Base-by-base conservation (phyloP, 2,888 invertebrate species). In the Leptothorax acervorum region DNA sequence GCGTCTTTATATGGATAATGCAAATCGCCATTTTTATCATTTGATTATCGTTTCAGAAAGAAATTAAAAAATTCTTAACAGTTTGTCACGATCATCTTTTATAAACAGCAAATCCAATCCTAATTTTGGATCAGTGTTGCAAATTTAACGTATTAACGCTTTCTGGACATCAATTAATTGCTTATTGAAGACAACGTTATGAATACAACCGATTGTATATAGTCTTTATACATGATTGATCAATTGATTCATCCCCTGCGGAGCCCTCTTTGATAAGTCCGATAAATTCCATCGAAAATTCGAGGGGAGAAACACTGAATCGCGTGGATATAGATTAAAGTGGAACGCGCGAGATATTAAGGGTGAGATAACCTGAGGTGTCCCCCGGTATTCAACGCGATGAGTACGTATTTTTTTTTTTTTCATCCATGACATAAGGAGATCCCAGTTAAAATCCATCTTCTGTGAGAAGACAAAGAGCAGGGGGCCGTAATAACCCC, bases 401-500 rank as follows among this genome's bases (percentile, higher is more conserved):
- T 42, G 6, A 28, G 42, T 18, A 3, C 18, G 9, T 73, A 39
- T 42, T 73, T 79, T 57, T 63, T 79, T 18, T 63, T 23, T 70
- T 18, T 63, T 12, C 35, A 45, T 79, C 70, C 45, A 39, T 23
- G 23, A 23, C 42, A 42, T 31, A 23, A 35, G 51, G 23, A 42
- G 73, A 60, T 45, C 15, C 48, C 35, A 23, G 48, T 60, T 81
- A 60, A 81, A 81, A 60, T 82, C 35, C 39, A 45, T 82, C 63
- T 76, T 63, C 35, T 31, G 63, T 11, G 51, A 57, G 55, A 83
- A 85, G 86, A 87, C 87, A 89, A 89, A 90, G 89, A 87, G 85
- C n/a, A 81, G 86, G 86, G 85, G 85, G 85, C 78, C 84, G 82
- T 82, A 85, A 84, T 85, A 87, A 87, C 82, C 76, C 84, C 88